phyloP scores from a whole-genome alignment of 2,888 invertebrate species.

The Eupithecia abbreviata region DNA sequence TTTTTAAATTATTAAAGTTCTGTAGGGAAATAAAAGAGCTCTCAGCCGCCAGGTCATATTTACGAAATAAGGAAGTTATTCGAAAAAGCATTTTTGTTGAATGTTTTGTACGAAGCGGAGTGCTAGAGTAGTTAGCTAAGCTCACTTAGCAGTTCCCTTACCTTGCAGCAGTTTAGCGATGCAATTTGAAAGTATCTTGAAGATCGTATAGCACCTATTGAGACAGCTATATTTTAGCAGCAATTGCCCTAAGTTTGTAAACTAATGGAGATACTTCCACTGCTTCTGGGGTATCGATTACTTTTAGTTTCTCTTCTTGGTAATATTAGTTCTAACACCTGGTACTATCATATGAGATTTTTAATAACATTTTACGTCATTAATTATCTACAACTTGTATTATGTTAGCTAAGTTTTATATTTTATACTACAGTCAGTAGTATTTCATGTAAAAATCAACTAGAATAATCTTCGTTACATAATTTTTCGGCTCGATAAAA shows the following conservation, averaged over 20 bases:
- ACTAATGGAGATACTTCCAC: slow-evolving; percentile 16
- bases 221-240: slow-evolving; percentile 6
- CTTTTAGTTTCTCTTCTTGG: background rate
- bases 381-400: background rate
- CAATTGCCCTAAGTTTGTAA: slow-evolving; percentile 10
- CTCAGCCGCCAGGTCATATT: background rate
- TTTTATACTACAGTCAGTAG: no score
- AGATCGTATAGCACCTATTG: slow-evolving; percentile 25
- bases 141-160: slow-evolving; percentile 24
- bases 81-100: background rate
- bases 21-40: background rate
- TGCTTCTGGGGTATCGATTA: slow-evolving; percentile 1
- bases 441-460: no score
- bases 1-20: background rate
- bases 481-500: no score
- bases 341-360: background rate
- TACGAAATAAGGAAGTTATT: background rate
- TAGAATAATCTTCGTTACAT: no score
- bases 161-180: slow-evolving; percentile 19
- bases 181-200: slow-evolving; percentile 30
- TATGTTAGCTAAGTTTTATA: background rate
- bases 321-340: background rate
- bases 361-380: no score
- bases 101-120: background rate
- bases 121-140: slow-evolving; percentile 15